Evolutionary conservation across 2,797 vertebrate species (phyloP).

Genomic region (Aphelocoma californica): DNA sequence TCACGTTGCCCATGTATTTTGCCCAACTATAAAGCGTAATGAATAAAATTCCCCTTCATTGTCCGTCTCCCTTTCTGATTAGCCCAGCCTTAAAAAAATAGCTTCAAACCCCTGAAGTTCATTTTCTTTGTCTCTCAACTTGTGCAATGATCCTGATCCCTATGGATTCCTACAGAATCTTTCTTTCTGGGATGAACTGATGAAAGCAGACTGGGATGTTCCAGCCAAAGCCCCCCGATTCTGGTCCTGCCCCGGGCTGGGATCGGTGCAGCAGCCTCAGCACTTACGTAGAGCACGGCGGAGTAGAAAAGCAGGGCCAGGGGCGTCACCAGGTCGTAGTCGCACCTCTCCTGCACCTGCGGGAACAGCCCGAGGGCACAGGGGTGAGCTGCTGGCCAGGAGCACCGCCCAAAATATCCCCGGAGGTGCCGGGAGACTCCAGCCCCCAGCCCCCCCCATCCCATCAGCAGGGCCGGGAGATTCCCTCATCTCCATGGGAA

Average conservation of each 20-base stretch:
- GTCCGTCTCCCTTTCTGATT: background rate
- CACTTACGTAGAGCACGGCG: slow-evolving; percentile 87
- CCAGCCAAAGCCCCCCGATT: rapidly evolving
- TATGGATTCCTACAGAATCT: rapidly evolving
- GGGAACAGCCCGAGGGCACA: background rate
- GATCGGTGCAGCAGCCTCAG: background rate
- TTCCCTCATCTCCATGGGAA: rapidly evolving
- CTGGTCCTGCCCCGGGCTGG: background rate
- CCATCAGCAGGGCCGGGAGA: background rate
- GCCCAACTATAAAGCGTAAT: background rate
- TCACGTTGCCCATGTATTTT: background rate
- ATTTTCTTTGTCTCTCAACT: background rate
- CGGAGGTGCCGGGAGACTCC: rapidly evolving
- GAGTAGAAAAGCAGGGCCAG: slow-evolving; percentile 92
- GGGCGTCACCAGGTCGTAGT: slow-evolving; percentile 89
- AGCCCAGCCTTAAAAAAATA: background rate
- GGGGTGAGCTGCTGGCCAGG: background rate
- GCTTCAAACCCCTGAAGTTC: background rate
- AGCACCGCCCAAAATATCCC: background rate
- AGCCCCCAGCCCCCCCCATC: rapidly evolving
- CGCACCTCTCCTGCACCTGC: slow-evolving; percentile 89
- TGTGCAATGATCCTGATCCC: background rate
- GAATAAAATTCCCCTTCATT: background rate
- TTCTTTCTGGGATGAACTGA: background rate
- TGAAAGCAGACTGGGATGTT: background rate